Evolutionary conservation across 2,888 invertebrate species (phyloP), one percentile per base, ranked within the genome.

Genomic region (Ctenicera cuprea): DNA sequence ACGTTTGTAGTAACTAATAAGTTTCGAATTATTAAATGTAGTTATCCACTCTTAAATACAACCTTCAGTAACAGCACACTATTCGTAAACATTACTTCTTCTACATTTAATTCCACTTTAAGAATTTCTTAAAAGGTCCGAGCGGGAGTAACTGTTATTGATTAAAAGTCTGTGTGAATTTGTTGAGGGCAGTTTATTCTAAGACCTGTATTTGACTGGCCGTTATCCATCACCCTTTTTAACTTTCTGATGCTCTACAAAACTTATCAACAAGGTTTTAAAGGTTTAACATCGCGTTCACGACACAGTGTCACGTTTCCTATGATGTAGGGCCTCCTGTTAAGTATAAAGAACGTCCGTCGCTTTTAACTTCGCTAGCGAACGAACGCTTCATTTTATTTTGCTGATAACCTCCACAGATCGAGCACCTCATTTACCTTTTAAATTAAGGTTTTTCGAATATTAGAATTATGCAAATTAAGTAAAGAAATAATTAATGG

Each of bases 201-300:
- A 54, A 41, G 30, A 16, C 33, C 33, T 64, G 64, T 20, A 48
- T 64, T 48, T 64, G 64, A 64, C 52, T 54, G 54, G 66, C 50
- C 54, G 38, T 52, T 66, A 66, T 66, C 66, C 66, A 66, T 66
- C 66, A 66, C 50, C 30, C 54, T 38, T 66, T 66, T 66, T 66
- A 54, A 66, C 54, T 66, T 66, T 26, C 33, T 38, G 37, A 54
- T 14, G 43, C 66, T 30, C 54, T 52, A 52, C 38, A 66, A 66
- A 66, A 66, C 66, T 66, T 66, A 66, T 54, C 52, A 66, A 66
- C 54, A 38, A 66, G 66, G 41, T 66, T 66, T 66, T 54, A 66
- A 54, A 52, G 54, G 62, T 43, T 61, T 43, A 62, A 62, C 43
- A 62, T 62, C 38, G 41, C 57, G 22, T 54, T 66, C 38, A 30